These are phyloP conservation scores for Lophura nycthemera DNA, from an alignment of 2,113 vertebrate species.

Conservation along the genomic window DNA sequence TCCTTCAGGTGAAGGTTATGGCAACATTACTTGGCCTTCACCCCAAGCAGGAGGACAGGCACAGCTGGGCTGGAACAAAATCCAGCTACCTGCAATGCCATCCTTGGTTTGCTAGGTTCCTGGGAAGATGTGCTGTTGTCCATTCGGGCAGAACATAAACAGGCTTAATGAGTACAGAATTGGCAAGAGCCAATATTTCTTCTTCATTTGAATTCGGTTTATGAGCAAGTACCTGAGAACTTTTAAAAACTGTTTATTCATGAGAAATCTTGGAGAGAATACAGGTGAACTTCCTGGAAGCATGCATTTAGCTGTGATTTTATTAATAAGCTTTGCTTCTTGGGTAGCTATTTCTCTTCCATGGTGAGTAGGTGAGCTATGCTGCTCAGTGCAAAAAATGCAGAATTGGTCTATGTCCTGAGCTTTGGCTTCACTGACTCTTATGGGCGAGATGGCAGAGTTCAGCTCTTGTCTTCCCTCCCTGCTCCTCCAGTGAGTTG, in stretches of 20 bases:
- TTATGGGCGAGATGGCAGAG: neutral
- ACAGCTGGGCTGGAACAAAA: constrained; percentile 3
- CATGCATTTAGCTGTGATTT: neutral
- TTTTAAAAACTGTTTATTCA: neutral
- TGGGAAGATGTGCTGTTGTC: neutral
- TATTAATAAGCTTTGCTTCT: neutral
- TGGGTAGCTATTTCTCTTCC: neutral
- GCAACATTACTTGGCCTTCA: neutral
- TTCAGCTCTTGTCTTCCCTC: neutral
- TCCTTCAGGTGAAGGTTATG: neutral
- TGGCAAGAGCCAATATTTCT: neutral
- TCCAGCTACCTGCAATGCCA: neutral
- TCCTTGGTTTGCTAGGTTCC: neutral
- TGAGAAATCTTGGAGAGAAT: neutral
- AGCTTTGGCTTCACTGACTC: neutral
- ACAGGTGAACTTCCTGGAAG: neutral
- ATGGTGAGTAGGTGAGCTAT: neutral
- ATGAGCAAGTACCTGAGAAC: neutral
- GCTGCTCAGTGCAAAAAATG: neutral
- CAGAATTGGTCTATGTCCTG: neutral
- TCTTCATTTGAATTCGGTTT: neutral
- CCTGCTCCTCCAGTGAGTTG: neutral
- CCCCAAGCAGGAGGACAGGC: constrained; percentile 26
- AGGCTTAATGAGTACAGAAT: constrained; percentile 42
- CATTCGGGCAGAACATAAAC: constrained; percentile 41